phyloP scores from a whole-genome alignment of 2,888 invertebrate genomes.

The Ectemnius lituratus region DNA sequence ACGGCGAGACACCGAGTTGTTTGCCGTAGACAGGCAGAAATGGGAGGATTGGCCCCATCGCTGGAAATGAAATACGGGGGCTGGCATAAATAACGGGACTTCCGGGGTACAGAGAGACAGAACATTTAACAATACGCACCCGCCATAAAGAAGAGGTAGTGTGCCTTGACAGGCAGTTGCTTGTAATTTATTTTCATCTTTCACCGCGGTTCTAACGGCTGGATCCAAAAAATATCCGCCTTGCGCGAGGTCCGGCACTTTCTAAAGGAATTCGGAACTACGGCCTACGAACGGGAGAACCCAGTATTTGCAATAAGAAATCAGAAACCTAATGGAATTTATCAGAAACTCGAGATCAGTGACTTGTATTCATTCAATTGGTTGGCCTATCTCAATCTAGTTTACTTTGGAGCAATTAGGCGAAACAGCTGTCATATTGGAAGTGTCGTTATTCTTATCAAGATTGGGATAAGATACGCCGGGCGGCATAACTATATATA shows the following conservation, averaged over 20 bases:
- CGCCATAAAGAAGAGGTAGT: conserved; percentile 93
- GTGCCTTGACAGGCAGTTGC: conserved; percentile 90
- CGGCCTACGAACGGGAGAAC: too few species aligned
- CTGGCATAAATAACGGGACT: neutral
- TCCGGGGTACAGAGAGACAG: neutral
- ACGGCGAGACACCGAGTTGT: conserved; percentile 87
- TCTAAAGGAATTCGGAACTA: too few species aligned
- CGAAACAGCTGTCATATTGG: too few species aligned
- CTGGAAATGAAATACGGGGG: conserved; percentile 76
- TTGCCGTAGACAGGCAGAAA: conserved; percentile 88
- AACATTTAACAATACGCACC: conserved; percentile 80
- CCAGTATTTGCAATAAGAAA: too few species aligned
- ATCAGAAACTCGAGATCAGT: too few species aligned
- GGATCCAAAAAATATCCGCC: conserved; percentile 7
- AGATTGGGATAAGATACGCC: too few species aligned
- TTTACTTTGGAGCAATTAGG: too few species aligned
- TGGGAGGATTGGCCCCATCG: conserved; percentile 89
- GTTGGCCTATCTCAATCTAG: too few species aligned
- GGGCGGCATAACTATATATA: too few species aligned
- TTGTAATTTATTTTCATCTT: conserved; percentile 83
- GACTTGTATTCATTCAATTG: too few species aligned
- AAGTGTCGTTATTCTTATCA: too few species aligned
- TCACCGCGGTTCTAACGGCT: neutral
- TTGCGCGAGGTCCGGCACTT: neutral
- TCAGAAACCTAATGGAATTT: too few species aligned